Base-by-base conservation (phyloP, 2,113 vertebrate species). In the Ciconia stormi region DNA sequence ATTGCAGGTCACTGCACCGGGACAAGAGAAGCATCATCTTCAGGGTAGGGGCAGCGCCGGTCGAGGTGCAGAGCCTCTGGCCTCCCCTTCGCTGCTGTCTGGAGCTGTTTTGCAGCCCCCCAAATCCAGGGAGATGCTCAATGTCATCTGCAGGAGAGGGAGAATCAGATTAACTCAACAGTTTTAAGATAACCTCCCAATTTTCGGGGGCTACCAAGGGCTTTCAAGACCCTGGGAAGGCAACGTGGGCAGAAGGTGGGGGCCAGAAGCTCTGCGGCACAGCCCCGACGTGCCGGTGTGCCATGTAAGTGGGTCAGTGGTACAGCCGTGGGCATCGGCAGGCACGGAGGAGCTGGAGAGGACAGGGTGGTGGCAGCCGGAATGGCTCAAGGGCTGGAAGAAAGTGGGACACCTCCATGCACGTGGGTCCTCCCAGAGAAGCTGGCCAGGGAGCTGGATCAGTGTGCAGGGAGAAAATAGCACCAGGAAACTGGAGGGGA, bases 261-360 rank as follows among this genome's bases (percentile, higher is more conserved):
- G 67, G 67, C 53, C 79, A 81, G 79, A 25, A 56, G 81, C 69
- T 59, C 69, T 22, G 67, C 7, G 3, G 84, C 66, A 55, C 18
- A 5, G 85, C 74, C 61, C 82, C 10, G 21, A 19, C 1, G 30
- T 2, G 8, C 83, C 0, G 0, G 17, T 4, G 40, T 76, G 78
- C 66, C 56, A 52, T 0, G 3, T 82, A 96, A 96, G 53, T 97
- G 95, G 96, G 96, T 97, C 96, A 97, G 92, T 91, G 87, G 93
- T 84, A 76, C 85, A 96, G 93, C 95, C n/a, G 3, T 87, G 96
- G 93, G 95, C 93, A 87, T 49, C 29, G 0, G n/a, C 0, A 11
- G 52, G 91, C 87, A 63, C 66, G 2, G 53, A 87, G 89, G 84
- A 96, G 74, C 84, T 91, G 92, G 23, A 72, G 91, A 90, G 93